Base-by-base conservation (phyloP, 2,113 vertebrate genomes). In the Budorcas taxicolor region DNA sequence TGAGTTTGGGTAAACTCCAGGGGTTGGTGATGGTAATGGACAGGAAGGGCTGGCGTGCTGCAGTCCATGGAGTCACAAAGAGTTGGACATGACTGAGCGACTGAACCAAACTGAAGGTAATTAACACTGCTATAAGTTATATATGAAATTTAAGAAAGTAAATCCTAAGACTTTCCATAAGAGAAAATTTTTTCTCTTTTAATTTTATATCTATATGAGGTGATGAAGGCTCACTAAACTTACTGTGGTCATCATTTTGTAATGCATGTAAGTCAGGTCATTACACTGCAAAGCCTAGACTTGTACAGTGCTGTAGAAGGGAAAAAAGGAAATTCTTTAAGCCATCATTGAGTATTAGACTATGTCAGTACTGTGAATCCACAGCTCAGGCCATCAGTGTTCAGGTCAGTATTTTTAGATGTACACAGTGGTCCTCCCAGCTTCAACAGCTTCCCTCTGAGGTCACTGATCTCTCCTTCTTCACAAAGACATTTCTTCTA, bases 41-140 rank as follows among this genome's bases (percentile, higher is more conserved):
- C 67, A 71, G 19, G 67, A 10, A 40, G n/a, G 19, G 5, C 67
- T 40, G n/a, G 67, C 0, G 0, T 71, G 19, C 67, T 40, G 67
- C 67, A 40, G 19, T 71, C 19, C n/a, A 71, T 3, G 19, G 10
- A 1, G 10, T 40, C n/a, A 6, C n/a, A 71, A 71, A 71, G 67
- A 71, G n/a, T 0, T 5, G 5, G n/a, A 40, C 67, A 71, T 0
- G 2, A 71, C 2, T 71, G n/a, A 12, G n/a, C 0, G 1, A 64
- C 16, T 64, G 62, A 36, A 36, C 62, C 4, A 10, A 71, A 71
- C n/a, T 40, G n/a, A 36, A 36, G 5, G 5, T 36, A 55, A 25
- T 83, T 53, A 36, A 83, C 33, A 25, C 12, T 83, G 81, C 33
- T 55, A 6, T 52, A 17, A n/a, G 33, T 36, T 25, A 53, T 25